phyloP scores from a whole-genome alignment of 2,888 invertebrate genomes.

The Andrena camellia region DNA sequence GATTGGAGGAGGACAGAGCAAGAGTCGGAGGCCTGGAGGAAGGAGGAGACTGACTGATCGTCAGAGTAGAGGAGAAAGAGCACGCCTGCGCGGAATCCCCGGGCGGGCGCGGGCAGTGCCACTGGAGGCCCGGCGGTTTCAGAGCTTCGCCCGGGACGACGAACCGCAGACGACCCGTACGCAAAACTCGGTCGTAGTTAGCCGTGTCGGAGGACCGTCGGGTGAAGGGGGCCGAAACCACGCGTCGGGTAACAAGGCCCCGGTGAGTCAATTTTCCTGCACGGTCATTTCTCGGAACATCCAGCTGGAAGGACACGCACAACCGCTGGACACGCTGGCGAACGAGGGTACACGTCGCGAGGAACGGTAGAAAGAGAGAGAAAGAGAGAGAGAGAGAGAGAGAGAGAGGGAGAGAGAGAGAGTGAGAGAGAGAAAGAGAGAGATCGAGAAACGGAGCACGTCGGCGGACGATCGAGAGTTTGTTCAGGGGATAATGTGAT shows the following conservation, averaged over 20 bases:
- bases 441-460: background rate
- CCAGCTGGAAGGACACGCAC: background rate
- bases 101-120: conserved; percentile 85
- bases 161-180: conserved; percentile 80
- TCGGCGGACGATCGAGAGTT: conserved; percentile 34
- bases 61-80: conserved; percentile 78
- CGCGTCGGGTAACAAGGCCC: conserved; percentile 39
- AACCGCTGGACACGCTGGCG: no score
- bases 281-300: background rate
- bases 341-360: no score
- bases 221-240: conserved; percentile 30
- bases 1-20: conserved; percentile 72
- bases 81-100: conserved; percentile 84
- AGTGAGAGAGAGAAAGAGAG: background rate
- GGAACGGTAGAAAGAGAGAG: background rate
- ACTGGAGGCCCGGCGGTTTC: conserved; percentile 84
- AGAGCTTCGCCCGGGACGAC: conserved; percentile 85
- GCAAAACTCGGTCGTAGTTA: conserved; percentile 72
- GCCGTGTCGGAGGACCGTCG: conserved; percentile 58
- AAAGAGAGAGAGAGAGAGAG: background rate
- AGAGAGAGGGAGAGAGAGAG: background rate
- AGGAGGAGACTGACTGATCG: conserved; percentile 79
- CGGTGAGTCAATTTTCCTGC: conserved; percentile 40
- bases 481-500: conserved; percentile 58
- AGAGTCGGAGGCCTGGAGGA: conserved; percentile 62